Conservation (phyloP, 2,113 vertebrate species). For the Platichthys stellatus region DNA sequence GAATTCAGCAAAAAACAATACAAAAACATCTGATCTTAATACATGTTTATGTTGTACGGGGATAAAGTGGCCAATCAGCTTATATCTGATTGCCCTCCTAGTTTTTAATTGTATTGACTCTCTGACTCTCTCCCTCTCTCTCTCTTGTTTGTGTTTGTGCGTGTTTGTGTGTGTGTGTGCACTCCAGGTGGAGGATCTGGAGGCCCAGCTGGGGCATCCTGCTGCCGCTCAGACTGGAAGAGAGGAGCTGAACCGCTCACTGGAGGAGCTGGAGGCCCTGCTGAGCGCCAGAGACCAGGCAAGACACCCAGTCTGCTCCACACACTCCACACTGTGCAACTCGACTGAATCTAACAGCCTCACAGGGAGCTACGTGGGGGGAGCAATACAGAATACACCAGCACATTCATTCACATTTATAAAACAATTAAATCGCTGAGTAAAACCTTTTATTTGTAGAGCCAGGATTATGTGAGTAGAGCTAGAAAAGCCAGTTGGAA, state of each 20-base stretch:
- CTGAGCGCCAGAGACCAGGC: constrained; percentile 93
- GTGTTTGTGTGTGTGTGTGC: constrained; percentile 23
- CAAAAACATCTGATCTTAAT: too few species aligned
- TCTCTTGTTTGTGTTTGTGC: not conserved
- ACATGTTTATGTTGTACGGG: too few species aligned
- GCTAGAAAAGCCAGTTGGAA: not conserved
- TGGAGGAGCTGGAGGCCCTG: constrained; percentile 89
- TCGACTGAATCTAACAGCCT: not conserved
- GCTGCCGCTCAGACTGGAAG: constrained; percentile 72
- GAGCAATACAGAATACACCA: constrained; percentile 7
- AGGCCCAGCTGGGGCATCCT: constrained; percentile 82
- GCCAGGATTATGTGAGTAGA: too few species aligned
- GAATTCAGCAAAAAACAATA: too few species aligned
- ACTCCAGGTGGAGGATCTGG: constrained; percentile 90
- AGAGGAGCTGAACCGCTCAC: constrained; percentile 82
- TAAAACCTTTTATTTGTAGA: too few species aligned
- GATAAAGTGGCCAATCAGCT: too few species aligned
- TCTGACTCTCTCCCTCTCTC: too few species aligned
- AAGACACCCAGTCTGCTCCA: constrained; percentile 25
- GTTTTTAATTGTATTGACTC: not conserved
- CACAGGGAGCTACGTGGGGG: not conserved
- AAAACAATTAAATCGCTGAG: too few species aligned
- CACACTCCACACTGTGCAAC: constrained; percentile 6
- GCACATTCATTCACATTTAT: too few species aligned
- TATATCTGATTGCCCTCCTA: too few species aligned